phyloP scores from a whole-genome alignment of 2,888 invertebrate genomes.

The Campoplex capitator region DNA sequence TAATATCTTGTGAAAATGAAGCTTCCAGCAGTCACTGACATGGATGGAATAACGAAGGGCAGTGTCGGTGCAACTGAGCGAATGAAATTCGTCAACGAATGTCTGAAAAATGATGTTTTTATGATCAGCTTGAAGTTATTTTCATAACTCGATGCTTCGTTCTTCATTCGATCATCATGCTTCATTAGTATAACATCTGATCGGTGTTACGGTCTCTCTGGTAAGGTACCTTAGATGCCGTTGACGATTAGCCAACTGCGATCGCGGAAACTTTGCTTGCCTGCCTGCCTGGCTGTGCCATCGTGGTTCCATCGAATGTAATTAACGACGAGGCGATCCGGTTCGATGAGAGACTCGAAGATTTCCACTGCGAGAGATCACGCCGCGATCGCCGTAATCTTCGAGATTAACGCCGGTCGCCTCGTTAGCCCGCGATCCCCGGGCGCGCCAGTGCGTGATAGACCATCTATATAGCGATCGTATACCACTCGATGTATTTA shows the following conservation, averaged over 20 bases:
- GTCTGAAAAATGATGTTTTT: background rate
- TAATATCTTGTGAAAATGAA: background rate
- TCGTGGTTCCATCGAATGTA: slow-evolving; percentile 47
- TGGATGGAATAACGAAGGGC: background rate
- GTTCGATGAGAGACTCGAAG: slow-evolving; percentile 59
- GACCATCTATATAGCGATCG: slow-evolving; percentile 29
- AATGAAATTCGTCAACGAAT: background rate
- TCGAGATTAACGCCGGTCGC: slow-evolving; percentile 67
- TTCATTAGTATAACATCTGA: slow-evolving; percentile 4
- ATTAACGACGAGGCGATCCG: slow-evolving; percentile 66
- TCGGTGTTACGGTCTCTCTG: background rate
- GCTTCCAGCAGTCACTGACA: background rate
- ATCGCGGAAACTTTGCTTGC: slow-evolving; percentile 35
- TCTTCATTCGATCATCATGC: background rate
- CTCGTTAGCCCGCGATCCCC: slow-evolving; percentile 68
- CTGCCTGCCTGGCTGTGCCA: background rate
- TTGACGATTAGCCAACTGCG: slow-evolving; percentile 57
- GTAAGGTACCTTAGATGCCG: slow-evolving; percentile 30
- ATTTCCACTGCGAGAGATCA: slow-evolving; percentile 29
- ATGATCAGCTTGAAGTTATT: background rate
- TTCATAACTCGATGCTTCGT: background rate
- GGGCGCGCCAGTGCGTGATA: slow-evolving; percentile 63
- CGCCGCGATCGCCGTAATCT: slow-evolving; percentile 60
- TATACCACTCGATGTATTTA: slow-evolving; percentile 15
- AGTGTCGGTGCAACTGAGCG: background rate